Base-by-base conservation (phyloP, 2,113 vertebrate species). In the Semnornis frantzii region DNA sequence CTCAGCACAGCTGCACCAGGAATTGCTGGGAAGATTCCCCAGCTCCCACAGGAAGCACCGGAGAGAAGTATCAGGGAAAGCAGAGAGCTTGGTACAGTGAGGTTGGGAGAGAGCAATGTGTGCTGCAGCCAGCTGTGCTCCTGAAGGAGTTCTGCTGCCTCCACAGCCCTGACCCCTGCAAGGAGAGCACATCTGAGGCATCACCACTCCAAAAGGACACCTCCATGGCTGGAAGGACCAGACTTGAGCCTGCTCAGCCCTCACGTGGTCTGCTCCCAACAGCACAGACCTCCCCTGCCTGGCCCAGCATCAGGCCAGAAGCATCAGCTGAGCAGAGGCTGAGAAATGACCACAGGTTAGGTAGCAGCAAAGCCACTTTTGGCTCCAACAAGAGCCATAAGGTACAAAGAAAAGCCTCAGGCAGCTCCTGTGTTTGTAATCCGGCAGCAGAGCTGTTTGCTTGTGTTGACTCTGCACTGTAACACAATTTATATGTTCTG, bases 401-500 rank as follows among this genome's bases (percentile, higher is more conserved):
- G 73, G 42, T n/a, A 48, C 85, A 78, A 34, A 85, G 59, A 68
- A 5, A 72, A 83, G 94, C 96, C 96, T 64, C 76, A 90, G 96
- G 93, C 93, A 96, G 85, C 94, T 66, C 83, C 93, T 92, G 62
- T 95, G 84, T 96, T 96, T 95, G 93, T 86, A 94, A 97, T 92
- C 95, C 88, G 69, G 95, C 6, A 8, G 96, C 92, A 97, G 93
- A 96, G 94, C 93, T 93, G 95, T 94, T 96, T 97, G 93, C 95
- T 94, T 96, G 93, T 95, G 96, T 97, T 94, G 96, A 95, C 93
- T 95, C 90, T 55, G 85, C 90, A 82, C 85, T 85, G 89, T 94
- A 95, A 95, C 93, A 96, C 93, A 88, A 95, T 94, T 96, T 95
- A 83, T 96, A 94, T 95, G 93, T 95, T 96, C 93, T 96, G 96